phyloP scores from a whole-genome alignment of 2,888 invertebrate genomes.

The Abscondita cerata region DNA sequence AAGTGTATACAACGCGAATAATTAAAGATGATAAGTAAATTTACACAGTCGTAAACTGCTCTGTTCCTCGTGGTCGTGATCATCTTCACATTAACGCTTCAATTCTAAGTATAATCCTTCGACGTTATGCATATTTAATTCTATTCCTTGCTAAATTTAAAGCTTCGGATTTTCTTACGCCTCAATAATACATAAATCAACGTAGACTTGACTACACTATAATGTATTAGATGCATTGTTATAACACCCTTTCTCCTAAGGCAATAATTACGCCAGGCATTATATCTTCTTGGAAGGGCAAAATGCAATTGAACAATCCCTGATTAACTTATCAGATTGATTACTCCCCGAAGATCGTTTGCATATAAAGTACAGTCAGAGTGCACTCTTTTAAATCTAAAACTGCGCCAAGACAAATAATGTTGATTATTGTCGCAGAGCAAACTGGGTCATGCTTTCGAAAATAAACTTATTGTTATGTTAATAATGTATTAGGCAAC shows the following conservation, averaged over 20 bases:
- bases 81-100: conserved; percentile 22
- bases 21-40: conserved; percentile 26
- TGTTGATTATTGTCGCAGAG: no score
- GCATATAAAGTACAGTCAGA: conserved; percentile 13
- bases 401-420: no score
- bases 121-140: conserved; percentile 26
- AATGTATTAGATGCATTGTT: conserved; percentile 14
- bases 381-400: conserved; percentile 10
- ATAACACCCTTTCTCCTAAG: conserved; percentile 14
- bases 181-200: conserved; percentile 6
- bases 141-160: conserved; percentile 10
- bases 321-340: conserved; percentile 30
- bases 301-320: conserved; percentile 26
- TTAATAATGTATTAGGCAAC: no score
- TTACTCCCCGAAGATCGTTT: conserved; percentile 26
- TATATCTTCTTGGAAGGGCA: conserved; percentile 22
- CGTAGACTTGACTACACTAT: neutral
- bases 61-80: conserved; percentile 20
- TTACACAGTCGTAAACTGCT: conserved; percentile 21
- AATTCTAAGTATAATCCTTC: conserved; percentile 12
- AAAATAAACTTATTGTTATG: no score
- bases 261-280: conserved; percentile 22
- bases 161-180: conserved; percentile 7
- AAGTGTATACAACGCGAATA: conserved; percentile 25
- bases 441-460: no score